A percentile compares a stretch with the other conserved stretches of the same genome.
Evolutionary conservation across 2,888 invertebrate species (phyloP).

Genomic region (Hypomecis punctinalis): DNA sequence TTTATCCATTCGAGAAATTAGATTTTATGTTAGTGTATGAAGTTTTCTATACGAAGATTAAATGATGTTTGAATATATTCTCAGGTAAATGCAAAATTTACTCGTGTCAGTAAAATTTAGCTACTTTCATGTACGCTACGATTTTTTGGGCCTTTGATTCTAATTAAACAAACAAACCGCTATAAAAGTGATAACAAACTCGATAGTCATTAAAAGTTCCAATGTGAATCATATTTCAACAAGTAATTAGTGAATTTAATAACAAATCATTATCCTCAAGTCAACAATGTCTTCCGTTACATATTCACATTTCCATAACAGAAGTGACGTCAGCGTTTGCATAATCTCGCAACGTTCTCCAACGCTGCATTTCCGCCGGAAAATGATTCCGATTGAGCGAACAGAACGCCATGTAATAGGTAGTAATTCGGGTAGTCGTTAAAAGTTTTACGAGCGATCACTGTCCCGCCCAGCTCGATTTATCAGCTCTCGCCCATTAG

Average conservation of each 20-base stretch:
- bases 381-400: slow-evolving; percentile 49
- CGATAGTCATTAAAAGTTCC: too few species aligned
- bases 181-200: too few species aligned
- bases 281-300: neutral
- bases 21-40: slow-evolving; percentile 13
- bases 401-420: slow-evolving; percentile 55
- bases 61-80: neutral
- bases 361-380: slow-evolving; percentile 34
- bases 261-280: too few species aligned
- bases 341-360: slow-evolving; percentile 22
- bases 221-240: too few species aligned
- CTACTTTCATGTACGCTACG: too few species aligned
- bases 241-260: too few species aligned
- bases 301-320: neutral
- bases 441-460: slow-evolving; percentile 66
- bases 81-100: too few species aligned
- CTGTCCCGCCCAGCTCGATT: slow-evolving; percentile 56
- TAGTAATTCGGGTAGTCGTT: slow-evolving; percentile 64
- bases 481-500: slow-evolving; percentile 62
- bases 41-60: neutral
- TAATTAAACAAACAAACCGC: too few species aligned
- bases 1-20: slow-evolving; percentile 23
- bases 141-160: too few species aligned
- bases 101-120: too few species aligned
- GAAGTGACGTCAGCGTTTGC: slow-evolving; percentile 8